Evolutionary conservation across 1,140 invertebrate species (phyloP).

Genomic region (Heliconius congener): DNA sequence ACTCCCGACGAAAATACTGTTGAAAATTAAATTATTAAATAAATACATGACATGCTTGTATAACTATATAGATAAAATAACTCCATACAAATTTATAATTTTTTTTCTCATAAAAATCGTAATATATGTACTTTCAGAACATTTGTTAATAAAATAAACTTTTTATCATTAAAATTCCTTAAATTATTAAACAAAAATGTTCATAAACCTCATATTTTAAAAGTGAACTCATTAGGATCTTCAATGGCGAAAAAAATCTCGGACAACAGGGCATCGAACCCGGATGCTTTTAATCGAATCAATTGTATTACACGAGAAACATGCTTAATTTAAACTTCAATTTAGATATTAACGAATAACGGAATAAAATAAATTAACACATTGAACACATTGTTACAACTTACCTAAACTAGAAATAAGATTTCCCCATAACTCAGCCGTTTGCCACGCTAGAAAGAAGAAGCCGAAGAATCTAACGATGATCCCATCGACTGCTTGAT

Average conservation of each 20-base stretch:
- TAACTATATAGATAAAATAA: not conserved
- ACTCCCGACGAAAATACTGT: constrained; percentile 89
- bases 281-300: constrained; percentile 22
- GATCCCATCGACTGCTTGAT: constrained; percentile 93
- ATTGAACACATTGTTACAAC: constrained; percentile 43
- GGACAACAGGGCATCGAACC: constrained; percentile 26
- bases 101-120: too few species aligned
- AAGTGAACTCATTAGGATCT: constrained; percentile 14
- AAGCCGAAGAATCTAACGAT: constrained; percentile 98
- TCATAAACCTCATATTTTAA: constrained; percentile 5
- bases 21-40: constrained; percentile 40
- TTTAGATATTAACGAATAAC: not conserved
- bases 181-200: not conserved
- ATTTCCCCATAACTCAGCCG: constrained; percentile 97
- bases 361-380: not conserved
- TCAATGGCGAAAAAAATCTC: constrained; percentile 20
- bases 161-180: not conserved
- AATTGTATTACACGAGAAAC: constrained; percentile 18
- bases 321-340: constrained; percentile 19
- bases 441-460: constrained; percentile 98
- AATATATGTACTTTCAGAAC: too few species aligned
- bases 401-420: constrained; percentile 96
- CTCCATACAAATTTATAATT: too few species aligned
- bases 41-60: not conserved
- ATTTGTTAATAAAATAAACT: not conserved